Evolutionary conservation across 2,797 vertebrate genomes (phyloP).

Genomic region (Epinephelus coioides): DNA sequence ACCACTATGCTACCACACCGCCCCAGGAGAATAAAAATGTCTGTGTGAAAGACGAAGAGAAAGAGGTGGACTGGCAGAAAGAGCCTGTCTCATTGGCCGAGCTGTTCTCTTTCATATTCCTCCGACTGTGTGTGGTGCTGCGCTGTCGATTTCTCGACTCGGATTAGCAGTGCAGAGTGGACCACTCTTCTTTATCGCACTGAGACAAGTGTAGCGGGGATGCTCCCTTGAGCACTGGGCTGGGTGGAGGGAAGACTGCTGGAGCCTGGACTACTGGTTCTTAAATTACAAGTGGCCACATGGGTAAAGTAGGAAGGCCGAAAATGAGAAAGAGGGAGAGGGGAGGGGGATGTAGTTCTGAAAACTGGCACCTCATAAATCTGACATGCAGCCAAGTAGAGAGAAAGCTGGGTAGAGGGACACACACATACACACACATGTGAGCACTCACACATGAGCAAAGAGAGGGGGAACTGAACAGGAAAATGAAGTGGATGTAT

Average conservation of each 20-base stretch:
- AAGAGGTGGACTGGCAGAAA: conserved; percentile 24
- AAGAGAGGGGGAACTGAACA: conserved; percentile 46
- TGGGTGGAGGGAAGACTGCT: conserved; percentile 35
- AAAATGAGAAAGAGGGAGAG: conserved; percentile 58
- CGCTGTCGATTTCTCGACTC: conserved; percentile 51
- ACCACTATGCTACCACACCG: neutral
- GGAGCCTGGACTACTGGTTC: conserved; percentile 56
- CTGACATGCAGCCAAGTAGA: conserved; percentile 77
- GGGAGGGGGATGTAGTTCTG: conserved; percentile 63
- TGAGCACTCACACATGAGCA: neutral
- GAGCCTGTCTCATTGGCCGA: conserved; percentile 10
- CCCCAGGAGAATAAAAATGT: neutral
- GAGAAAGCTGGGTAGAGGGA: conserved; percentile 36
- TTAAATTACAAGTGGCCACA: conserved; percentile 78
- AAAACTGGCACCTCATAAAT: conserved; percentile 78
- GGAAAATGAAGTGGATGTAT: conserved; percentile 63
- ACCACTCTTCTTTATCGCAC: conserved; percentile 67
- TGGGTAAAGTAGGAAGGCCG: conserved; percentile 63
- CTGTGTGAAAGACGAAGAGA: neutral
- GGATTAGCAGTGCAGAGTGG: conserved; percentile 56
- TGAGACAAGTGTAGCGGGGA: conserved; percentile 62
- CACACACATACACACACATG: neutral
- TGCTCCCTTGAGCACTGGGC: conserved; percentile 56
- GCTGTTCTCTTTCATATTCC: conserved; percentile 51
- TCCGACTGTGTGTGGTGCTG: conserved; percentile 27